Evolutionary conservation across 2,797 vertebrate species (phyloP), one percentile per base, ranked within the genome.

Genomic region (Artibeus lituratus): DNA sequence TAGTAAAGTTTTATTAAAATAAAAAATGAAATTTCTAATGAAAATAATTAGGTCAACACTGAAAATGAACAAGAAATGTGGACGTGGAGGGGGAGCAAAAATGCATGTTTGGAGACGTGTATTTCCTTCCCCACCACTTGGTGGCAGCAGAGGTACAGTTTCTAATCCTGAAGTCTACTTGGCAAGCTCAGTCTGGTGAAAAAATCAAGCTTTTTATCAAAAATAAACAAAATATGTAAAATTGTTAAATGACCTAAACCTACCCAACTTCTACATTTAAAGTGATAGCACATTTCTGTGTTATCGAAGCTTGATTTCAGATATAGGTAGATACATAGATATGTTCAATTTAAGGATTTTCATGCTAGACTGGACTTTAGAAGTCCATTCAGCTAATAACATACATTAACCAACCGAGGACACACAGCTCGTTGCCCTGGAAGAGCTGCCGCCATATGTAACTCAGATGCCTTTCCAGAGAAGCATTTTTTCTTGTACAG

Each of bases 181-280:
- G 44, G 22, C 3, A 21, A 12, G 37, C 35, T 82, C 37, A 29
- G 5, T 39, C 84, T 78, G 53, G 35, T 37, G 49, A 69, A 15
- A 16, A 67, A 89, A 42, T 88, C 51, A 59, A 77, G 32, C 35
- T 37, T 90, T 87, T 83, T 57, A 37, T 94, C 57, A 91, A 81
- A 92, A 86, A 51, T 77, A 85, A 77, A 32, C 39, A 39, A 89
- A 91, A 65, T 44, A 24, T 18, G 47, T 67, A 49, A 62, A 81
- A 67, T n/a, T 78, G 24, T 73, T 88, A 72, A 86, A 47, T 77
- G 18, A 26, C 29, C 73, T n/a, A 91, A 94, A 82, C 32, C 67
- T 93, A 73, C 22, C 83, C 67, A 65, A 24, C 65, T 87, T 74
- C 59, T 87, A 32, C 73, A 65, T 65, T 65, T 65, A 65, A 65